Percentiles rank a stretch among this genome's conserved stretches.
phyloP scores from a whole-genome alignment of 92 coral and sea anemone species.

The Plumapathes pennacea region DNA sequence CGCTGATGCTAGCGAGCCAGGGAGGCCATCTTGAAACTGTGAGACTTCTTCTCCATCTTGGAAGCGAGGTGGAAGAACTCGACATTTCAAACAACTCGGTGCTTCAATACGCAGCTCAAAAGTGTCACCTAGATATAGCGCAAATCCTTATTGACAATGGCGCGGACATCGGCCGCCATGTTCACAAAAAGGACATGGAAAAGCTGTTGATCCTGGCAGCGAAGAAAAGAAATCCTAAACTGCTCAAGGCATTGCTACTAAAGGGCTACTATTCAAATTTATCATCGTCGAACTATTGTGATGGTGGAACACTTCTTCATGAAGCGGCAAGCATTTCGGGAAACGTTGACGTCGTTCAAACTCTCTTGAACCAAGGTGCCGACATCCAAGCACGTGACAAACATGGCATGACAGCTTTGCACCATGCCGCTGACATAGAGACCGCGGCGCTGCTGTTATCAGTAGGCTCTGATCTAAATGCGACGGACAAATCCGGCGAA shows the following conservation, averaged over 20 bases:
- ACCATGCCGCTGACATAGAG: not conserved
- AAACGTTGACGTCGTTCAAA: not conserved
- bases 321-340: conserved; percentile 2
- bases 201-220: not conserved
- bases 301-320: conserved; percentile 1
- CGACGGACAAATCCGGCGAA: conserved; percentile 8
- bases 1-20: not conserved
- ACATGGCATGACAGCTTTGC: conserved; percentile 1
- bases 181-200: conserved; percentile 20
- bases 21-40: not conserved
- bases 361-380: not conserved
- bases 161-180: not conserved
- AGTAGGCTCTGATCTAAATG: not conserved
- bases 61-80: not conserved
- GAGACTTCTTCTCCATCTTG: not conserved
- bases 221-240: not conserved
- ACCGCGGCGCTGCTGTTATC: not conserved
- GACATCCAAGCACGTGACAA: not conserved
- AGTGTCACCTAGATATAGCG: not conserved
- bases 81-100: not conserved
- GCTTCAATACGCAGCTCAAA: not conserved
- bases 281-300: not conserved
- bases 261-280: not conserved
- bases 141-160: not conserved
- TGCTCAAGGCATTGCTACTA: not conserved